phyloP scores from a whole-genome alignment of 2,113 vertebrate genomes.

The Picathartes gymnocephalus region DNA sequence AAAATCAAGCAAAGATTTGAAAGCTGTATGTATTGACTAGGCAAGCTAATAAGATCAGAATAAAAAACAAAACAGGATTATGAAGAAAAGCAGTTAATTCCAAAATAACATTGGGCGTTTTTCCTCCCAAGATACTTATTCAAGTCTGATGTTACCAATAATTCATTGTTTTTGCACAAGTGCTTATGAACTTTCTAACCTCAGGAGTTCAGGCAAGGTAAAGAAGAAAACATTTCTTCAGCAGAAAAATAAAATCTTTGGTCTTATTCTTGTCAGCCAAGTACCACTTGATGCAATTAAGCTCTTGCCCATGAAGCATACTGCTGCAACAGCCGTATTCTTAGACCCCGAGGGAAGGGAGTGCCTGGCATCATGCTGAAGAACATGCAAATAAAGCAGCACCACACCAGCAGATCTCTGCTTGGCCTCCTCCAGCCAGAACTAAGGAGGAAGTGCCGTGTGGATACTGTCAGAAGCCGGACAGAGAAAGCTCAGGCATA shows the following conservation, averaged over 20 bases:
- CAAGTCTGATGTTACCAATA: background rate
- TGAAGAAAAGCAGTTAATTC: background rate
- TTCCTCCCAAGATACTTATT: background rate
- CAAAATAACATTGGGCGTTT: rapidly evolving
- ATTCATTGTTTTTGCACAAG: background rate
- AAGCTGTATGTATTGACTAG: background rate
- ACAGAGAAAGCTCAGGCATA: no score
- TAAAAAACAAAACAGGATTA: background rate
- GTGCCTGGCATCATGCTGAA: background rate
- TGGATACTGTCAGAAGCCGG: no score
- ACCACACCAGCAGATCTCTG: background rate
- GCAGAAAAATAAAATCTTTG: background rate
- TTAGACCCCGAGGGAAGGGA: background rate
- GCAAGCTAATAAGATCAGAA: background rate
- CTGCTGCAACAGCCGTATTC: background rate
- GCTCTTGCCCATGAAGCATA: background rate
- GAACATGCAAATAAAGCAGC: background rate
- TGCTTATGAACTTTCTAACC: background rate
- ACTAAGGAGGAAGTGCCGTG: background rate
- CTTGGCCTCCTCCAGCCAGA: background rate
- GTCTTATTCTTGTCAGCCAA: background rate
- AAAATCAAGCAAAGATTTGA: background rate
- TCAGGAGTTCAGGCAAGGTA: background rate
- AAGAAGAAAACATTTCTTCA: background rate
- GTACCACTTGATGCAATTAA: background rate